Evolutionary conservation across 2,888 invertebrate genomes (phyloP).

Genomic region (Campoplex nolae): DNA sequence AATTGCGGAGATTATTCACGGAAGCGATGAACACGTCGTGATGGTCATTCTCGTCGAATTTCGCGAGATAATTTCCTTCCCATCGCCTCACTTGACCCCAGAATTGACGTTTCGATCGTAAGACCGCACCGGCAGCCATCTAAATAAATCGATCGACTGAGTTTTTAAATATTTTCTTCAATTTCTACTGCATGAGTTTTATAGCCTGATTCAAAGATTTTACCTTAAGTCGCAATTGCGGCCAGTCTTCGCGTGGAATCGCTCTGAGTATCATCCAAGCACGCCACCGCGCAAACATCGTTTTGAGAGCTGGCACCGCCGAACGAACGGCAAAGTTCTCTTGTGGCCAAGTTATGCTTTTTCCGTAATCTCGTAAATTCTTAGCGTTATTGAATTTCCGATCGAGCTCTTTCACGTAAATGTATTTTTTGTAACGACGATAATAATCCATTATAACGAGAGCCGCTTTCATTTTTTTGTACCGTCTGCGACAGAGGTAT

Average conservation of each 20-base stretch:
- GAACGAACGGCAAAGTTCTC: conserved; percentile 90
- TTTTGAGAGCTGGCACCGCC: conserved; percentile 87
- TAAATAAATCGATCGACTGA: conserved; percentile 66
- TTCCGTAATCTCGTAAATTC: conserved; percentile 90
- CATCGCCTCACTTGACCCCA: conserved; percentile 93
- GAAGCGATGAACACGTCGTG: conserved; percentile 89
- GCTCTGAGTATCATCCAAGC: conserved; percentile 94
- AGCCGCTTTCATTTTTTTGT: conserved; percentile 94
- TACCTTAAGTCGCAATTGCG: conserved; percentile 92
- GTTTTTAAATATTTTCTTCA: neutral
- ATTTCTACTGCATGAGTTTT: neutral
- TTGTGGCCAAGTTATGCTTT: conserved; percentile 92
- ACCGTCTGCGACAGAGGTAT: conserved; percentile 90
- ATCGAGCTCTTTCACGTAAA: conserved; percentile 89
- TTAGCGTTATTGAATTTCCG: conserved; percentile 88
- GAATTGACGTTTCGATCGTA: conserved; percentile 88
- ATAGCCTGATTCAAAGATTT: conserved; percentile 26
- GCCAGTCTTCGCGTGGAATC: conserved; percentile 94
- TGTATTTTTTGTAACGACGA: conserved; percentile 90
- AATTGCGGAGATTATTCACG: conserved; percentile 89
- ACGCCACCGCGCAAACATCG: conserved; percentile 93
- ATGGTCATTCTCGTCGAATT: conserved; percentile 89
- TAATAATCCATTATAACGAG: conserved; percentile 93
- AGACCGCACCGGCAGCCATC: conserved; percentile 90
- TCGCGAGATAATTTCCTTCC: conserved; percentile 93